A percentile compares a stretch with the other conserved stretches of the same genome.
Evolutionary conservation across 1,140 invertebrate species (phyloP).

Genomic region (Zaprionus ghesquierei): DNA sequence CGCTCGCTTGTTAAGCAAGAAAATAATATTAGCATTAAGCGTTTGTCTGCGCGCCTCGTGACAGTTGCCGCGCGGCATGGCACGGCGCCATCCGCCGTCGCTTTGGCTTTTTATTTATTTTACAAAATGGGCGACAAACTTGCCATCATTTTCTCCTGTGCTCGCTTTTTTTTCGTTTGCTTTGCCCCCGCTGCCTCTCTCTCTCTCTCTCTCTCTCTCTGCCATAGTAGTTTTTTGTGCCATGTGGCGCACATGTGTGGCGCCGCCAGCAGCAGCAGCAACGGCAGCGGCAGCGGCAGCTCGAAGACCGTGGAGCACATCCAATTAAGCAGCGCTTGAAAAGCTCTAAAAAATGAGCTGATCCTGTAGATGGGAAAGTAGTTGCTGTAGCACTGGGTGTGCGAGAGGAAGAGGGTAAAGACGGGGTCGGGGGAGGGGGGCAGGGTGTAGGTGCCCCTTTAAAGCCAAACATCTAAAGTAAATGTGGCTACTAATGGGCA

Average conservation of each 20-base stretch:
- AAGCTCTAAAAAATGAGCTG: constrained; percentile 62
- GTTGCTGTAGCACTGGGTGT: not conserved
- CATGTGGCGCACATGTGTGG: constrained; percentile 52
- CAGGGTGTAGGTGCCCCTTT: not conserved
- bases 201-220: not conserved
- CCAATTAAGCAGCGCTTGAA: constrained; percentile 75
- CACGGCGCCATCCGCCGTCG: constrained; percentile 38
- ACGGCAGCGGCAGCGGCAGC: not conserved
- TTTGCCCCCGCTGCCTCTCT: not conserved
- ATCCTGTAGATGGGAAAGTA: not conserved
- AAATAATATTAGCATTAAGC: constrained; percentile 81
- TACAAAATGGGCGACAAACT: constrained; percentile 79
- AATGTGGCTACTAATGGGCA: not conserved
- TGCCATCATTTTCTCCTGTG: constrained; percentile 45
- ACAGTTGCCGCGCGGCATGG: constrained; percentile 29
- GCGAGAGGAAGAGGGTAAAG: no score
- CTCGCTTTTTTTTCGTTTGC: constrained; percentile 35
- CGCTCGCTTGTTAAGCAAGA: constrained; percentile 72
- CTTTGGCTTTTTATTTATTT: constrained; percentile 65
- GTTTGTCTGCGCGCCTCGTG: constrained; percentile 75
- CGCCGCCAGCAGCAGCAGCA: constrained; percentile 19
- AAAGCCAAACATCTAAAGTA: not conserved
- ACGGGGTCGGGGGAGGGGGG: not conserved
- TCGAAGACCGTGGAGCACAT: constrained; percentile 51
- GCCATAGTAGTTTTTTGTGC: constrained; percentile 53